A percentile compares a stretch with the other conserved stretches of the same genome.
Evolutionary conservation across 2,888 invertebrate species (phyloP).

Genomic region (Acleris literana): DNA sequence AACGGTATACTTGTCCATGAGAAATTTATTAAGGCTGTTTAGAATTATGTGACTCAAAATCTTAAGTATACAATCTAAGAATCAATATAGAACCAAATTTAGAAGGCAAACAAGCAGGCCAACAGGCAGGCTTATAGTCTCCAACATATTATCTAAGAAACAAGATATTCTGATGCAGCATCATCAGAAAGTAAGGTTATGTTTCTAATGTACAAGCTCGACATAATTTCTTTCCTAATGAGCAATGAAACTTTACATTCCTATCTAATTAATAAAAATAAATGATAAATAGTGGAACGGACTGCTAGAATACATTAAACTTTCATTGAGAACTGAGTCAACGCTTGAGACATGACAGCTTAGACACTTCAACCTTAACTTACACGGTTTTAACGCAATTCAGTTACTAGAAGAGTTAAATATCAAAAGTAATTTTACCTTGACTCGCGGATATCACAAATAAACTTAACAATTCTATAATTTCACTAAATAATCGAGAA

Average conservation of each 20-base stretch:
- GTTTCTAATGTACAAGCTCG: not conserved
- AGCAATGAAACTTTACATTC: no score
- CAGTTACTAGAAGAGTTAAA: not conserved
- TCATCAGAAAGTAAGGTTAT: conserved; percentile 50
- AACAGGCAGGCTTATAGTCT: no score
- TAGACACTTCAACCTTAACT: not conserved
- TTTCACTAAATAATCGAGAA: conserved; percentile 48
- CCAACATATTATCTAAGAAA: not conserved
- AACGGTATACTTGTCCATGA: no score
- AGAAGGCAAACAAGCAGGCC: no score
- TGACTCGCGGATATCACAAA: conserved; percentile 41
- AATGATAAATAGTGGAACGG: not conserved
- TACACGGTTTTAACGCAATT: not conserved
- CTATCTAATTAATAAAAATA: no score
- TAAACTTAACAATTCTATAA: conserved; percentile 42
- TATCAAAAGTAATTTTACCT: conserved; percentile 45
- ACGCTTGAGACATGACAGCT: conserved; percentile 31
- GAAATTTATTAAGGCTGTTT: no score
- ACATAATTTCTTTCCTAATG: not conserved
- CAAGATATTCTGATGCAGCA: not conserved
- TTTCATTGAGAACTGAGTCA: not conserved
- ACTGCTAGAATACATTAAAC: not conserved
- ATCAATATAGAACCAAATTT: no score
- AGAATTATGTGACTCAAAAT: no score
- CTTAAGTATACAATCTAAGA: no score